Base-by-base conservation (phyloP, 2,797 vertebrate species). In the Acrossocheilus fasciatus region DNA sequence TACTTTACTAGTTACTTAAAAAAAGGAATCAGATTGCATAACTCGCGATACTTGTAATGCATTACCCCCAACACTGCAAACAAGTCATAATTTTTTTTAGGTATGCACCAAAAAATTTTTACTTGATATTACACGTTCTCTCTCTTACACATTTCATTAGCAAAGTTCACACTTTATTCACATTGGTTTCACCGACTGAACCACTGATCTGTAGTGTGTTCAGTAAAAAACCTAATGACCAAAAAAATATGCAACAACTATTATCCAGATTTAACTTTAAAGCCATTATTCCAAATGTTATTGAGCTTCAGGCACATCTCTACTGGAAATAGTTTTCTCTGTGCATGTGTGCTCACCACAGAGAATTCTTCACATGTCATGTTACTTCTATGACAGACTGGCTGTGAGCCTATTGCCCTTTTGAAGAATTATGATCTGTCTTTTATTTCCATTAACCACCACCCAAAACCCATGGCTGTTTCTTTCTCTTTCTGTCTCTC, bases 391-490 rank as follows among this genome's bases (percentile, higher is more conserved):
- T 85, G 85, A 86, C 86, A 86, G 69, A 77, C 74, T 87, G 82
- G 59, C 72, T 39, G 59, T 69, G 59, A 87, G 89, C 78, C 76
- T 83, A 87, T 82, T 88, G 86, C 74, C 36, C 52, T 81, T 86
- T 73, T 74, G 83, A 84, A 83, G 59, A 83, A 86, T 87, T 82
- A 82, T 81, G 76, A 66, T 85, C 78, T 77, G 77, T 80, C 68
- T 86, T 86, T 86, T 47, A 73, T 59, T 62, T 80, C 45, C 23
- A 59, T 84, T 64, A 79, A 74, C 76, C 69, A 83, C 34, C 26
- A 7, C 76, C 34, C 41, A 45, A 81, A 86, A 75, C 26, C 69
- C 78, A 81, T 10, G 17, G 17, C 34, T 74, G 54, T 64, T 39
- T 85, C 59, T 86, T 57, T 66, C 20, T 88, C 30, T 82, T 47